Evolutionary conservation across 2,888 invertebrate species (phyloP).

Genomic region (Aphidius colemani): DNA sequence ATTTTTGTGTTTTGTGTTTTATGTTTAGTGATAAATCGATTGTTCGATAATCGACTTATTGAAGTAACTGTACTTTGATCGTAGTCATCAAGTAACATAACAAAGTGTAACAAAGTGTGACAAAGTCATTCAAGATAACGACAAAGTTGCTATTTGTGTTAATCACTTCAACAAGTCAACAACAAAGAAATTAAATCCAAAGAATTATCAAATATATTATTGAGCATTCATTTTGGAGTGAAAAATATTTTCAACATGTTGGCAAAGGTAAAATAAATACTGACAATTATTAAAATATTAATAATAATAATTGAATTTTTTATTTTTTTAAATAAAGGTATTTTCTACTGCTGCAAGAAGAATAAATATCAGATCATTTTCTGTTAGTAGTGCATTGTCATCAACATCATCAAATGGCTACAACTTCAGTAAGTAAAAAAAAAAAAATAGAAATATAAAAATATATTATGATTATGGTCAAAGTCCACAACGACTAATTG

Average conservation of each 20-base stretch:
- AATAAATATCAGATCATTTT: constrained; percentile 36
- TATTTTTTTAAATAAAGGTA: constrained; percentile 31
- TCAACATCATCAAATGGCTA: constrained; percentile 31
- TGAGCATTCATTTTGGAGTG: too few species aligned
- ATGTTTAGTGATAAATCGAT: too few species aligned
- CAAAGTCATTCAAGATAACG: too few species aligned
- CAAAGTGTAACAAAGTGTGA: too few species aligned
- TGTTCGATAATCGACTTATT: neutral
- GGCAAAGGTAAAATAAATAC: constrained; percentile 29
- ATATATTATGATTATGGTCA: neutral
- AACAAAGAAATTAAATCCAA: too few species aligned
- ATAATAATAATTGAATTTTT: neutral
- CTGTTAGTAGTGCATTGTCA: constrained; percentile 30
- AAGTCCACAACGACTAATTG: constrained; percentile 60
- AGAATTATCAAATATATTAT: too few species aligned
- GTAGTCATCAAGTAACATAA: too few species aligned
- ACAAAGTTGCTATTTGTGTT: too few species aligned
- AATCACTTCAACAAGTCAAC: too few species aligned
- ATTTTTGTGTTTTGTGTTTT: too few species aligned
- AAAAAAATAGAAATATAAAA: neutral
- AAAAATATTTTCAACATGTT: constrained; percentile 23
- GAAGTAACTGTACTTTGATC: constrained; percentile 1
- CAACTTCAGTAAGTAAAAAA: constrained; percentile 37
- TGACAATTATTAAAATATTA: neutral
- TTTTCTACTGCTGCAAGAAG: constrained; percentile 30